These are phyloP conservation scores for Homarus americanus DNA, from an alignment of 1,140 invertebrate species.

Conservation along the genomic window DNA sequence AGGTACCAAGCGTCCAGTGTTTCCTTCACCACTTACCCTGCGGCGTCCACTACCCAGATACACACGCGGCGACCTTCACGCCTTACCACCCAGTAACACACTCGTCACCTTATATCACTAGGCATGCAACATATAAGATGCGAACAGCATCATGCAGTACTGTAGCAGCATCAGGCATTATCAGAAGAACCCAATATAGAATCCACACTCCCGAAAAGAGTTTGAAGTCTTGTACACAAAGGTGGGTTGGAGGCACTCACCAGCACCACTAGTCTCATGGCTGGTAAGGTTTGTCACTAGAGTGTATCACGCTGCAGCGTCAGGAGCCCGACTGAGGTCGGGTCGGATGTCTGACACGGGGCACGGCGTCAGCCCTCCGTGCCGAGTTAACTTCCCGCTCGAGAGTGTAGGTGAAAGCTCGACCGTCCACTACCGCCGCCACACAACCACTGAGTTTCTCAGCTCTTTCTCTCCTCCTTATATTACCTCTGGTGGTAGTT, in stretches of 20 bases:
- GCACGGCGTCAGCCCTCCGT: background rate
- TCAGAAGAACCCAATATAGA: background rate
- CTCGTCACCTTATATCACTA: background rate
- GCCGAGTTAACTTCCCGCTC: conserved; percentile 2
- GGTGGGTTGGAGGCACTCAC: conserved; percentile 14
- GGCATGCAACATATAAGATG: background rate
- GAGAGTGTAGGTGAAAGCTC: conserved; percentile 24
- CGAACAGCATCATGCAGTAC: background rate
- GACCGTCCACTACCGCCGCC: conserved; percentile 46
- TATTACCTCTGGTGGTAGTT: conserved; percentile 41
- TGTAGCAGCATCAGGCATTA: too few relatives aligned
- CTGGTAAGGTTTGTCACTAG: background rate
- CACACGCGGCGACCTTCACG: background rate
- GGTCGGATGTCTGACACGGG: background rate
- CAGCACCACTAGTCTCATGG: conserved; percentile 49
- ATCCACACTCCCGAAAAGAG: background rate
- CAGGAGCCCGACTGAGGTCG: conserved; percentile 3
- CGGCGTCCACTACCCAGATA: background rate
- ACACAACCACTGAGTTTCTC: conserved; percentile 54
- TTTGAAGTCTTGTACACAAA: background rate
- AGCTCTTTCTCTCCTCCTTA: background rate
- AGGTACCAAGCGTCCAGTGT: background rate
- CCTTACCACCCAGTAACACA: background rate
- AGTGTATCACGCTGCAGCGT: background rate
- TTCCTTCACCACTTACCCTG: too few relatives aligned